Evolutionary conservation across 92 coral and sea anemone genomes (phyloP), one percentile per base, ranked within the genome.

Genomic region (Actinernus sp.): DNA sequence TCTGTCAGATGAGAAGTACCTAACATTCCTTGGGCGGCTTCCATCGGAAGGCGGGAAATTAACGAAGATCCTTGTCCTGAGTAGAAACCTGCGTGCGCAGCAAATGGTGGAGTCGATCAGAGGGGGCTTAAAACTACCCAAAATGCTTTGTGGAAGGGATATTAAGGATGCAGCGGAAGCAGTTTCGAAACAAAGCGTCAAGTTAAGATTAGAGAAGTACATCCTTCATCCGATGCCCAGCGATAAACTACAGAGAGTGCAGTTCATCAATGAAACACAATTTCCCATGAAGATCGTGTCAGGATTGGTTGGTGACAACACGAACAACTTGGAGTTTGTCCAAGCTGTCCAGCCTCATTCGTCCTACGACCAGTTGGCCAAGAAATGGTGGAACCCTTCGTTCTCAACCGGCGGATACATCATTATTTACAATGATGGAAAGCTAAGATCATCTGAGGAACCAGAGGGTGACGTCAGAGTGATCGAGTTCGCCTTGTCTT

Each of bases 401-500:
- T 59, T 73, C 50, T 59, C 54, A 26, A 61, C 71, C 18, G 80
- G 80, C 28, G 80, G 80, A 1, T 61, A 73, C 20, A 21, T 73
- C 30, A 49, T 41, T 36, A 59, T 73, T 39, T 34, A 25, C 6
- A n/a, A 34, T 31, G 28, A 61, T 26, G 54, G 54, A 47, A 49
- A 46, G 37, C 71, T 23, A 19, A 21, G 49, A 12, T 40, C 55
- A 11, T 38, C 12, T 31, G 31, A n/a, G 45, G 12, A 49, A 1
- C 56, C 23, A 49, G 48, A 36, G n/a, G 28, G 9, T 8, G 49
- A 53, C 17, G 61, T 23, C 0, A 40, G 46, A 28, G 53, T 73
- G 23, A 30, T 73, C 20, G 80, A 73, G 61, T 73, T 73, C 61
- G 71, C 71, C 9, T 50, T 73, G 70, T 60, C 71, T 47, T 44